Evolutionary conservation across 2,888 invertebrate genomes (phyloP), one percentile per base, ranked within the genome.

Genomic region (Phaedon cochleariae): DNA sequence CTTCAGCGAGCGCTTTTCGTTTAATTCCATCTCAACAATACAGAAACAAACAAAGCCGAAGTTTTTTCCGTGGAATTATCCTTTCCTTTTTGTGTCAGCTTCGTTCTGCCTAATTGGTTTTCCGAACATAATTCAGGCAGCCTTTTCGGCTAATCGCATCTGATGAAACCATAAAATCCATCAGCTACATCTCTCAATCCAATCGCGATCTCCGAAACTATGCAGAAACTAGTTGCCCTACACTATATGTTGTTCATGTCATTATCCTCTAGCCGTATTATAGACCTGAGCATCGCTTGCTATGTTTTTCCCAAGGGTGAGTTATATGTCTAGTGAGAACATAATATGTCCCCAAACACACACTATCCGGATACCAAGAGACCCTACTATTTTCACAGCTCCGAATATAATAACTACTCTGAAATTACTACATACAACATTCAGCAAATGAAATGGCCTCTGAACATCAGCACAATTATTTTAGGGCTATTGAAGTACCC

Each of bases 271-370:
- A 59, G 60, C 54, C 66, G 70, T 57, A 64, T 65, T 49, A 53
- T 65, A 54, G 62, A 59, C 22, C 51, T 69, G n/a, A 71, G 67
- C 53, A 62, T 65, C n/a, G 78, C 82, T 48, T 87, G 86, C 78
- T 87, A 86, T 79, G 83, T 86, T 74, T 87, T 85, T 78, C 86
- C 87, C 20, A 80, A 79, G 74, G 79, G 79, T 79, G 76, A 78
- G 78, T 76, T 68, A 29, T 55, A 60, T 51, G 26, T 41, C 49
- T 65, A 62, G 15, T 65, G 51, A 29, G 21, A 49, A 55, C 53
- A 34, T 49, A 49, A 37, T 62, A 34, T 37, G 31, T 15, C 55
- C 62, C 48, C 29, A 34, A 34, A 41, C 45, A 57, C 62, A 26
- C 22, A 59, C 20, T 48, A 34, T 15, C 15, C 4, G 48, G 29